Conservation (phyloP, 2,797 vertebrate species). For the Catamblyrhynchus diadema region DNA sequence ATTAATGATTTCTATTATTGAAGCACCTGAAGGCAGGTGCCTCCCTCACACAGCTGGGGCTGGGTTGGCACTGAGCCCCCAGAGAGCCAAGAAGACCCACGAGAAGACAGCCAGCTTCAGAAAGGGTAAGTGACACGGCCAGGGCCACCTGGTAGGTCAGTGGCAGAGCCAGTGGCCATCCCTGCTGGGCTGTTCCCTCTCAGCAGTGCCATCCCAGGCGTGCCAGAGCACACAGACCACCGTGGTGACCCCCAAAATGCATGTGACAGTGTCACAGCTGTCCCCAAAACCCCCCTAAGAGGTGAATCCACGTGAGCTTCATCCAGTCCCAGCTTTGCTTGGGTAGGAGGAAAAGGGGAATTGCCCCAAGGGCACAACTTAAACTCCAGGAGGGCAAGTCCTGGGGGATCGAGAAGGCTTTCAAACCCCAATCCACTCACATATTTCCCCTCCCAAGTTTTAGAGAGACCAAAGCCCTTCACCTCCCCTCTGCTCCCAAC, state of each 20-base stretch:
- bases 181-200: neutral
- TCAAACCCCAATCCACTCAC: neutral
- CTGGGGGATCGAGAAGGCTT: neutral
- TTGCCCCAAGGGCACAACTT: fast-evolving
- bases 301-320: neutral
- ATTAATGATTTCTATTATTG: conserved; percentile 10
- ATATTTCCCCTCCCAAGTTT: neutral
- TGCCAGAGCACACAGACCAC: neutral
- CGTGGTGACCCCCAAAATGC: fast-evolving
- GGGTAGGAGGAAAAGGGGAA: too few species aligned
- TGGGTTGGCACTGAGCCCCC: neutral
- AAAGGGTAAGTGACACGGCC: neutral
- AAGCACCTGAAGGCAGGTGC: neutral
- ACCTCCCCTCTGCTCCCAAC: neutral
- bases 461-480: neutral
- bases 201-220: neutral
- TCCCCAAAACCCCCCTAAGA: neutral
- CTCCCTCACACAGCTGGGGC: neutral
- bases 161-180: neutral
- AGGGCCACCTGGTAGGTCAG: neutral
- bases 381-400: neutral
- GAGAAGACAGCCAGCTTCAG: neutral
- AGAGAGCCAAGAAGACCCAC: fast-evolving
- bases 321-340: neutral
- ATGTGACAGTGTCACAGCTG: fast-evolving